phyloP scores from a whole-genome alignment of 2,888 invertebrate genomes.

The Hecatera dysodea region DNA sequence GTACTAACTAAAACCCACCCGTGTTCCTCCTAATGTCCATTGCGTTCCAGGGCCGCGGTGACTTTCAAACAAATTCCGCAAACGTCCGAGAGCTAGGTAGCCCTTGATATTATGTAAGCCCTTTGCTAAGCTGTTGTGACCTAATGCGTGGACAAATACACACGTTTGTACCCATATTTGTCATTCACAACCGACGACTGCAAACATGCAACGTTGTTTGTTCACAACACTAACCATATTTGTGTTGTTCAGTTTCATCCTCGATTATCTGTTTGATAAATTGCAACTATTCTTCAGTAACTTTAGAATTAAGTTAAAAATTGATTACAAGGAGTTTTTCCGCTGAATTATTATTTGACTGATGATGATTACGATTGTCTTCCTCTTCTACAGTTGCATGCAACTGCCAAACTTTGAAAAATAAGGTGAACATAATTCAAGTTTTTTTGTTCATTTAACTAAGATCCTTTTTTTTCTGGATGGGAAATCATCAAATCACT shows the following conservation, averaged over 20 bases:
- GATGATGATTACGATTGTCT: no score
- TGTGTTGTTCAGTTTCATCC: constrained; percentile 55
- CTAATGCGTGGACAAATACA: constrained; percentile 54
- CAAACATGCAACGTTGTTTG: constrained; percentile 63
- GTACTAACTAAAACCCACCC: no score
- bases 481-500: no score
- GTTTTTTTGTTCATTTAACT: no score
- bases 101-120: constrained; percentile 35
- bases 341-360: no score
- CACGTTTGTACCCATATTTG: constrained; percentile 71
- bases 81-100: background rate
- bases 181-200: constrained; percentile 62
- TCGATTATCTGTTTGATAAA: constrained; percentile 47
- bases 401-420: no score
- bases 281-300: constrained; percentile 2
- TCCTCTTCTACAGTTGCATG: no score
- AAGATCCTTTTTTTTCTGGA: no score
- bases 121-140: constrained; percentile 34
- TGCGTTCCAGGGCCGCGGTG: no score
- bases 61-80: background rate
- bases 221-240: constrained; percentile 62
- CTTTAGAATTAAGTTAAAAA: background rate
- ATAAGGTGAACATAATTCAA: no score
- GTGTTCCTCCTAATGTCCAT: no score
- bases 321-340: background rate